Evolutionary conservation across 2,797 vertebrate species (phyloP).

Genomic region (Epinephelus coioides): DNA sequence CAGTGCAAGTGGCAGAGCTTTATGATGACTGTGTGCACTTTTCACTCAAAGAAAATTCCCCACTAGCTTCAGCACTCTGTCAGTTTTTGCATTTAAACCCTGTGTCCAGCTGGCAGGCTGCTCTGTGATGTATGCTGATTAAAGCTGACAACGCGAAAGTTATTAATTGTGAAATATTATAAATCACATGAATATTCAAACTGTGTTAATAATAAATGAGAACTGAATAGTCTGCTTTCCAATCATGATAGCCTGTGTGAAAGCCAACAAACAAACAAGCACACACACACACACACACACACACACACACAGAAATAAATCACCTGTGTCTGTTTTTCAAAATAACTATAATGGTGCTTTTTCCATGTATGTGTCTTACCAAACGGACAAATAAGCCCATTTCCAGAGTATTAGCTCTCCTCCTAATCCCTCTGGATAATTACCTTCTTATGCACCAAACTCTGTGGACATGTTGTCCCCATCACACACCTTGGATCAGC

Average conservation of each 20-base stretch:
- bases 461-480: slow-evolving; percentile 17
- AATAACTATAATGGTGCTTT: slow-evolving; percentile 13
- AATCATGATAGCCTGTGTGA: slow-evolving; percentile 4
- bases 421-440: slow-evolving; percentile 60
- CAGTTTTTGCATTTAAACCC: slow-evolving; percentile 1
- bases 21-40: background rate
- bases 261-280: background rate
- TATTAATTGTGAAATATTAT: slow-evolving; percentile 25
- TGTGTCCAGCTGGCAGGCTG: slow-evolving; percentile 1
- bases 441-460: slow-evolving; percentile 12
- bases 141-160: slow-evolving; percentile 19
- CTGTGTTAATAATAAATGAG: slow-evolving; percentile 13
- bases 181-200: slow-evolving; percentile 40
- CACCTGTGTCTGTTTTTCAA: slow-evolving; percentile 9
- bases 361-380: slow-evolving; percentile 24
- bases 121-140: slow-evolving; percentile 2
- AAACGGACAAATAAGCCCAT: slow-evolving; percentile 49
- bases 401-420: slow-evolving; percentile 36
- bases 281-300: no score
- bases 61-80: slow-evolving; percentile 9
- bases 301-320: slow-evolving; percentile 3
- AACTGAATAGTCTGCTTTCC: slow-evolving; percentile 1
- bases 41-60: background rate
- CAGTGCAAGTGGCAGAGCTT: background rate
- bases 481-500: slow-evolving; percentile 44